These are phyloP conservation scores for Brachionus angularis DNA, from an alignment of 1,140 invertebrate genomes.

Conservation along the genomic window DNA sequence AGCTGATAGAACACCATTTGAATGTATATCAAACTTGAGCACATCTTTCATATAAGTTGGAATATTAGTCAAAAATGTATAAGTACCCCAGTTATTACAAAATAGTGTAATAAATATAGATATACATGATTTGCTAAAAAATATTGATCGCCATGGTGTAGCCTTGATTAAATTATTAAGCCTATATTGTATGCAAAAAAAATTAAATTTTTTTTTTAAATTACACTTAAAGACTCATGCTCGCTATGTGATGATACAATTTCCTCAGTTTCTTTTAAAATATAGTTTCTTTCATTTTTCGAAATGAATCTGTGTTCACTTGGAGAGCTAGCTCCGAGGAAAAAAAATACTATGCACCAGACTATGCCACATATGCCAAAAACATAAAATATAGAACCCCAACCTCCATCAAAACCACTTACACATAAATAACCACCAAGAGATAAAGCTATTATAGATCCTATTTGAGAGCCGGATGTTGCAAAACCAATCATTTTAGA, in stretches of 20 bases:
- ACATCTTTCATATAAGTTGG: slow-evolving; percentile 59
- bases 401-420: slow-evolving; percentile 39
- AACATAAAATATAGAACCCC: slow-evolving; percentile 42
- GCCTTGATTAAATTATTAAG: background rate
- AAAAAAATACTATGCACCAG: slow-evolving; percentile 54
- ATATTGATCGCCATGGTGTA: slow-evolving; percentile 67
- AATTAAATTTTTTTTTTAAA: no score
- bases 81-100: slow-evolving; percentile 70
- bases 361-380: slow-evolving; percentile 49
- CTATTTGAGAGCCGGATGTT: slow-evolving; percentile 48
- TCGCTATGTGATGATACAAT: slow-evolving; percentile 37
- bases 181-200: no score
- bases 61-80: slow-evolving; percentile 56
- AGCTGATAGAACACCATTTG: slow-evolving; percentile 44
- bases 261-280: slow-evolving; percentile 47
- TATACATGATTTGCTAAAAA: slow-evolving; percentile 80
- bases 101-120: slow-evolving; percentile 84
- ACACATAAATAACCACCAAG: slow-evolving; percentile 33
- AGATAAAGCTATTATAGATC: slow-evolving; percentile 36
- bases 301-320: slow-evolving; percentile 50
- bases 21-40: slow-evolving; percentile 54
- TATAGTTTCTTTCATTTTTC: slow-evolving; percentile 52
- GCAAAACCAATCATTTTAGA: slow-evolving; percentile 49
- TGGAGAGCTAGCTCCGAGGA: slow-evolving; percentile 51
- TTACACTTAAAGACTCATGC: slow-evolving; percentile 38